phyloP scores from a whole-genome alignment of 2,888 invertebrate genomes.

The Drosophila merina region DNA sequence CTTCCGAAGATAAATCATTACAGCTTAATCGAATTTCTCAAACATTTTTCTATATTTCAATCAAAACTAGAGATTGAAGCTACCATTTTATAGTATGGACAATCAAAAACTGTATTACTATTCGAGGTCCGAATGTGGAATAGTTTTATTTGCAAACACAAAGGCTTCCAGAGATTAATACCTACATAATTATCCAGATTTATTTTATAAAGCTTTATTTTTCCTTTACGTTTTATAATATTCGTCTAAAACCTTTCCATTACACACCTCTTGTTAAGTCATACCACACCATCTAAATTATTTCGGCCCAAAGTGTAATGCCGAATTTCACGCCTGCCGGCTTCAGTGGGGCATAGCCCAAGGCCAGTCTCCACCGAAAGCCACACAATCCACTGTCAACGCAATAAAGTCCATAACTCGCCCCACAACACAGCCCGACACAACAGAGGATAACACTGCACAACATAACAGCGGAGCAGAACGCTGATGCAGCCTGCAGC shows the following conservation, averaged over 20 bases:
- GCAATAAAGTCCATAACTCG: slow-evolving; percentile 51
- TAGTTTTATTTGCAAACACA: no score
- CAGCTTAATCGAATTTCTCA: slow-evolving; percentile 46
- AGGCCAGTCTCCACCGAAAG: slow-evolving; percentile 8
- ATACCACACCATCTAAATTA: slow-evolving; percentile 21
- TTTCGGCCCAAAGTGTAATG: slow-evolving; percentile 36
- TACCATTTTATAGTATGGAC: not conserved
- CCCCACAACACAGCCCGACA: slow-evolving; percentile 20
- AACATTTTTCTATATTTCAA: slow-evolving; percentile 7
- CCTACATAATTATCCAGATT: no score
- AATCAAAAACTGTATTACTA: not conserved
- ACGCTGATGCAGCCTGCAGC: slow-evolving; percentile 31
- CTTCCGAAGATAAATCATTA: slow-evolving; percentile 57
- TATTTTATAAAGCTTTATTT: not conserved
- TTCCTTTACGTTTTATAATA: not conserved
- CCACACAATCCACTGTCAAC: slow-evolving; percentile 44
- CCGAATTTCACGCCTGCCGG: slow-evolving; percentile 43
- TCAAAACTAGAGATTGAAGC: not conserved
- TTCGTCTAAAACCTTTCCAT: not conserved
- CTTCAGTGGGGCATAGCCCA: slow-evolving; percentile 16
- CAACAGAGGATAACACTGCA: slow-evolving; percentile 8
- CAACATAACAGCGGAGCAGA: slow-evolving; percentile 23
- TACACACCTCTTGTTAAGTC: slow-evolving; percentile 2
- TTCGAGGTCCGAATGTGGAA: not conserved
- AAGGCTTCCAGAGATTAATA: no score